Evolutionary conservation across 2,113 vertebrate genomes (phyloP), one percentile per base, ranked within the genome.

Genomic region (Plotosus lineatus): DNA sequence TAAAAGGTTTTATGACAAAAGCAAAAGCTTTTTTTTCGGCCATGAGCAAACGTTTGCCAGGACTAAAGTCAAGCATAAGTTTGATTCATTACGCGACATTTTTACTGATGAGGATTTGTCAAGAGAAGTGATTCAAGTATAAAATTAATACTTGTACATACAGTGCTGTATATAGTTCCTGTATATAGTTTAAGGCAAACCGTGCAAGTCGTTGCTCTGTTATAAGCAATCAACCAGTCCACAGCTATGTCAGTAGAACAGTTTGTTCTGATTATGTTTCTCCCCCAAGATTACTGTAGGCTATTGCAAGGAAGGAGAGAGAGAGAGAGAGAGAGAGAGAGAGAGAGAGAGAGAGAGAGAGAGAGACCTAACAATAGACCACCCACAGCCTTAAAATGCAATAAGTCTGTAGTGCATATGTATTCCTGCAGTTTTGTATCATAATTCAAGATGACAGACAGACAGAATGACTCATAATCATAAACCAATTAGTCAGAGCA

Each of bases 391-490:
- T 33, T 38, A 46, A 17, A 40, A 5, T 4, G 15, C 44, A 10
- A 38, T 6, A 19, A 61, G 61, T 36, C 66, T 48, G 36, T 23
- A 28, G 44, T 26, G 8, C 76, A 51, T 50, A 56, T 77, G 58
- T 4, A 31, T 33, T 33, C 26, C 2, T 55, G 19, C 10, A 58
- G 68, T 12, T 73, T 36, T 31, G 48, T 36, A 44, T 38, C 12
- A 19, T 17, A 23, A 65, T 50, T 38, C 56, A 48, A n/a, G 51
- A 5, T 44, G 36, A 26, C n/a, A 33, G n/a, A 36, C 10, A n/a
- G 17, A 33, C 0, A 40, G 31, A 46, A 53, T 75, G 63, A 79
- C 40, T 63, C 71, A 61, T 15, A 76, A 77, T 78, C 42, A 6
- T 42, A 9, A 10, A 58, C 42, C 44, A 80, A 80, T 80, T 61